Conservation (phyloP, 2,797 vertebrate species). For the Crocidura indochinensis region DNA sequence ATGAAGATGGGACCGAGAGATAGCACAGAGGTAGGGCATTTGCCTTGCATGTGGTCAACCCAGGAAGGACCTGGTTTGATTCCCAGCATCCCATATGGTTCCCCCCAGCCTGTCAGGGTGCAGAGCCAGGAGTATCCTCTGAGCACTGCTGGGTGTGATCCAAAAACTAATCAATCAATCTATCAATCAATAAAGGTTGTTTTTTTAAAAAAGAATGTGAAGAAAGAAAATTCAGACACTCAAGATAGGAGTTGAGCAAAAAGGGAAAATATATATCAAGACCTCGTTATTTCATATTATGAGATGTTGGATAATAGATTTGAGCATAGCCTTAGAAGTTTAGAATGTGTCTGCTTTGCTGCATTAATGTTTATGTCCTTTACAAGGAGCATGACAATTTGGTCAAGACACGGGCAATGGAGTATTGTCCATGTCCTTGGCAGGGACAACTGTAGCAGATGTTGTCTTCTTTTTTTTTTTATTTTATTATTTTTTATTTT, state of each 20-base stretch:
- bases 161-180: too few species aligned
- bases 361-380: neutral
- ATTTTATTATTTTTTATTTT: too few species aligned
- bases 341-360: neutral
- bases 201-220: too few species aligned
- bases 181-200: too few species aligned
- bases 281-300: constrained; percentile 1
- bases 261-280: neutral
- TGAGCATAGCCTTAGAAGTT: neutral
- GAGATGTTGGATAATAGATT: neutral
- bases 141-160: too few species aligned
- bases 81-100: too few species aligned
- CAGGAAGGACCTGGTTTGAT: too few species aligned
- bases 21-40: too few species aligned
- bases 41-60: too few species aligned
- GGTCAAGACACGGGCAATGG: neutral
- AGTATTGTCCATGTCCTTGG: neutral
- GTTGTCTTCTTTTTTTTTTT: neutral
- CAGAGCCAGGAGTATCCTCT: too few species aligned
- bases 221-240: neutral
- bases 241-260: neutral
- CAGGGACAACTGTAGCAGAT: neutral
- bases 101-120: too few species aligned
- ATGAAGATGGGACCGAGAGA: too few species aligned
- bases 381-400: constrained; percentile 38